These are phyloP conservation scores for Mesodorylaimus sp. DNA, from an alignment of 2,888 invertebrate genomes.

Conservation along the genomic window DNA sequence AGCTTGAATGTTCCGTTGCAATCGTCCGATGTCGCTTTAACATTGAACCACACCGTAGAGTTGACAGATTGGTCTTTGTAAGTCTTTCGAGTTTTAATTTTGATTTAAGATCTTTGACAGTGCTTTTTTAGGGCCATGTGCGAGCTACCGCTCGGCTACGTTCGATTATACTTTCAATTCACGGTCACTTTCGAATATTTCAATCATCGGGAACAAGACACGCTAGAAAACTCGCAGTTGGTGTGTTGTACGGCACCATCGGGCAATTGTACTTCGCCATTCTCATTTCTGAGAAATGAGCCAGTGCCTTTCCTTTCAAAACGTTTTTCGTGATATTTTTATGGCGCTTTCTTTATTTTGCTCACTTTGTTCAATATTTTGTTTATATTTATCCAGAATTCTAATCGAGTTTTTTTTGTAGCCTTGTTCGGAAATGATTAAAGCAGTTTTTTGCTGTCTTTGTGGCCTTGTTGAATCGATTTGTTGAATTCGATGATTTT, in stretches of 20 bases:
- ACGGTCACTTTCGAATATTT: conserved; percentile 21
- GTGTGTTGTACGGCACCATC: conserved; percentile 10
- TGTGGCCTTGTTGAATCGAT: no score
- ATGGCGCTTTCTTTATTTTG: no score
- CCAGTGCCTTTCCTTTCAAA: conserved; percentile 7
- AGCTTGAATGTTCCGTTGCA: background rate
- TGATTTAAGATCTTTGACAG: background rate
- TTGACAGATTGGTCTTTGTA: background rate
- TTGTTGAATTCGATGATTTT: no score
- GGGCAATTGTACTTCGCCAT: conserved; percentile 6
- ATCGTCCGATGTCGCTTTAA: background rate
- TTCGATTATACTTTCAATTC: conserved; percentile 22
- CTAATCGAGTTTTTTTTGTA: no score
- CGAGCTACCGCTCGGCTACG: conserved; percentile 12
- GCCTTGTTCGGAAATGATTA: no score
- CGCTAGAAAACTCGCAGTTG: background rate
- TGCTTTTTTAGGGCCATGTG: background rate
- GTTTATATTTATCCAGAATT: no score
- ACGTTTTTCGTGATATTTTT: no score
- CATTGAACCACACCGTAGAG: background rate
- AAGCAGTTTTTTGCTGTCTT: no score
- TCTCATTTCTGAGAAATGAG: background rate
- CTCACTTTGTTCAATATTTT: no score
- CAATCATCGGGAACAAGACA: conserved; percentile 16
- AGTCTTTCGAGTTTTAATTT: background rate